Evolutionary conservation across 2,888 invertebrate species (phyloP), one percentile per base, ranked within the genome.

Genomic region (Lucinisca nassula): DNA sequence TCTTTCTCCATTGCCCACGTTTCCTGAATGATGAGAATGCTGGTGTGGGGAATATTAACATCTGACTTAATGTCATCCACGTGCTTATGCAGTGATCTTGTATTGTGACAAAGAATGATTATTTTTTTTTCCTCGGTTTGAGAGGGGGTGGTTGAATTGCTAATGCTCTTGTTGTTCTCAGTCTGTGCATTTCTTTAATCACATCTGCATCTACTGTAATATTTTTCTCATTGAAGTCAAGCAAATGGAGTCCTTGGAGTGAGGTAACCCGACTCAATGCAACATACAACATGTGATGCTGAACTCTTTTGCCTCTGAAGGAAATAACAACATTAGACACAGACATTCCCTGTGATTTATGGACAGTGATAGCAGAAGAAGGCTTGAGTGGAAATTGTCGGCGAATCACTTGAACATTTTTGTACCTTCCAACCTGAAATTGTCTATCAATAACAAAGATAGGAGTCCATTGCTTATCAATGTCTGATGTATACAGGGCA

Each of bases 381-480:
- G 84, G 84, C 32, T 73, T 70, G 24, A 88, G 55, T 8, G 82
- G 84, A 35, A 88, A 77, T 40, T 88, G 79, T 77, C n/a, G n/a
- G n/a, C n/a, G n/a, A n/a, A n/a, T n/a, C n/a, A n/a, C n/a, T n/a
- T n/a, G n/a, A n/a, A n/a, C n/a, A 85, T 80, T 21, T 84, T 49
- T 32, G 72, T 35, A 45, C 75, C 81, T 45, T 79, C 75, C 32
- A 81, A 77, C 40, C 67, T 38, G 30, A 49, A 58, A 27, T 76
- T 67, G 32, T 45, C 35, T 6, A 40, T 40, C 40, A 40, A 40
- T 14, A 40, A 14, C 8, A 6, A 40, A 40, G 58, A 37, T n/a
- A 38, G 51, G 14, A 8, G 35, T 76, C n/a, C 37, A 35, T n/a
- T 49, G 37, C 30, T 37, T 72, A 37, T 72, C 30, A 35, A 0